phyloP scores from a whole-genome alignment of 2,888 invertebrate genomes.

The Galerucella nymphaeae region DNA sequence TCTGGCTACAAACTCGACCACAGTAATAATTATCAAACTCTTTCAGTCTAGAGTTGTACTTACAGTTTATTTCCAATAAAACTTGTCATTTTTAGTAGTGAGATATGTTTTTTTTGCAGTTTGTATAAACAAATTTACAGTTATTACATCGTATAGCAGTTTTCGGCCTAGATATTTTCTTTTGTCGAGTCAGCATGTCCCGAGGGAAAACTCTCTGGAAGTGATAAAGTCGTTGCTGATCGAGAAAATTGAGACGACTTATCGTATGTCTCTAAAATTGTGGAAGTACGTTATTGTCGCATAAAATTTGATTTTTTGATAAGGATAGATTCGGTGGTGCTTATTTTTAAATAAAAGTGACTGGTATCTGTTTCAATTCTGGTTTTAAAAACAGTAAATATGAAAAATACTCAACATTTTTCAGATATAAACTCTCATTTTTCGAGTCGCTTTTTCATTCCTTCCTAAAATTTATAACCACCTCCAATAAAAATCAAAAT shows the following conservation, averaged over 20 bases:
- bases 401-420: slow-evolving; percentile 18
- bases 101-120: neutral
- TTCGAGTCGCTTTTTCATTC: slow-evolving; percentile 4
- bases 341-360: too few species aligned
- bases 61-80: neutral
- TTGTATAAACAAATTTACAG: neutral
- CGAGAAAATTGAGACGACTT: slow-evolving; percentile 1
- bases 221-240: slow-evolving; percentile 15
- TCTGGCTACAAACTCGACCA: neutral
- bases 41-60: neutral
- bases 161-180: slow-evolving; percentile 20
- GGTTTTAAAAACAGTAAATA: neutral
- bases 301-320: too few species aligned
- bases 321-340: too few species aligned
- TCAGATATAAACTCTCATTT: slow-evolving; percentile 23
- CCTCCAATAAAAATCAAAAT: slow-evolving; percentile 24
- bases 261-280: neutral
- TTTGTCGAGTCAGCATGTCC: slow-evolving; percentile 22
- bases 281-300: neutral
- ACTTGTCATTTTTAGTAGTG: neutral
- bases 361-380: neutral
- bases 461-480: slow-evolving; percentile 22
- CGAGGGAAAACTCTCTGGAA: slow-evolving; percentile 10
- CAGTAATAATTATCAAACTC: slow-evolving; percentile 7
- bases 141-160: neutral